Base-by-base conservation (phyloP, 2,113 vertebrate species). In the Hylia prasina region DNA sequence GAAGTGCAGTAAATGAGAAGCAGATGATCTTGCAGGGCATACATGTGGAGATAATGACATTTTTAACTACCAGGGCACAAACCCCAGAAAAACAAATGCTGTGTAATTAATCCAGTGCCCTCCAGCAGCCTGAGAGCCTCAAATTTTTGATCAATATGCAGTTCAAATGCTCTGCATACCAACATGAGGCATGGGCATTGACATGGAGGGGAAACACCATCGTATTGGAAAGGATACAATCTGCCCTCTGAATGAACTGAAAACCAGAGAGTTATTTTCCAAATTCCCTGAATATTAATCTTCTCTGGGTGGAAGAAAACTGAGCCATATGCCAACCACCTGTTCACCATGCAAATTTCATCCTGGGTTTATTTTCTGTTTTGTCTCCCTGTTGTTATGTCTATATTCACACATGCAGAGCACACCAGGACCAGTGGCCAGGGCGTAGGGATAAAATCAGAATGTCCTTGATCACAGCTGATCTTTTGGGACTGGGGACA, bases 241-340 rank as follows among this genome's bases (percentile, higher is more conserved):
- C 68, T 93, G 81, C 20, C 89, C 90, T 81, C 42, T 47, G 64
- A 45, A 76, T 72, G 83, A 96, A 94, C 87, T 39, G n/a, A 93
- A 61, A 91, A 24, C 4, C 35, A 78, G 76, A 6, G 64, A 82
- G 72, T 71, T 88, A 47, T 94, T 94, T 90, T 72, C 54, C 24
- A 80, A 48, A 83, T 20, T 87, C 63, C 25, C 48, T 96, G 83
- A 94, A 96, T 96, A 97, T 96, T 96, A 87, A 96, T 83, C 15
- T 75, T 84, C 24, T 37, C 64, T 54, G 81, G n/a, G 51, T 93
- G 48, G 66, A 93, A 92, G 12, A 89, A 84, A 87, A 37, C 60
- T 17, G 54, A 94, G 24, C 84, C 83, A 50, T 95, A 93, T 89
- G 85, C 66, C 78, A 76, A 50, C 92, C 96, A 97, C 70, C 96